phyloP scores from a whole-genome alignment of 2,797 vertebrate species.

The Oreochromis grahami region DNA sequence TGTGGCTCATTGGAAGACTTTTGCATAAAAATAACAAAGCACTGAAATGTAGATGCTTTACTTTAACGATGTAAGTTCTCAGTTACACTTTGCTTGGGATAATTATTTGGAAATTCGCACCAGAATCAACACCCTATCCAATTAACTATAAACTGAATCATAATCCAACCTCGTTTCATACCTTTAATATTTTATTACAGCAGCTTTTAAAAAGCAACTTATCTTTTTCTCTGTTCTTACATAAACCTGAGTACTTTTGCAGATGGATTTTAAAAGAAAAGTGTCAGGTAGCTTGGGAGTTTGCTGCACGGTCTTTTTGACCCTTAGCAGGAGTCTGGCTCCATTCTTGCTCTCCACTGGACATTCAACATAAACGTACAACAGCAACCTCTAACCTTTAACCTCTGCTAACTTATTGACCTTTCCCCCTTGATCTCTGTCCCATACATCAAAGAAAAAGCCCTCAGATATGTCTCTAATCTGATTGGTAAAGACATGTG shows the following conservation, averaged over 20 bases:
- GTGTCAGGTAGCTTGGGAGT: conserved; percentile 11
- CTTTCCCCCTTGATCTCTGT: conserved; percentile 56
- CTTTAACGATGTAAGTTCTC: neutral
- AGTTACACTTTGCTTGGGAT: neutral
- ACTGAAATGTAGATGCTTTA: neutral
- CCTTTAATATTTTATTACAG: neutral
- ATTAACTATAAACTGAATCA: neutral
- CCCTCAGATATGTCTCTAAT: conserved; percentile 27
- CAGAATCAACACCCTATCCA: neutral
- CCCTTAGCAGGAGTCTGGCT: conserved; percentile 52
- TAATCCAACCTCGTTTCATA: neutral
- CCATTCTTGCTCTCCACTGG: conserved; percentile 43
- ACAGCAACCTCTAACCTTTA: conserved; percentile 45
- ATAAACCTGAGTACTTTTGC: neutral
- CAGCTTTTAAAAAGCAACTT: neutral
- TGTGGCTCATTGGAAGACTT: neutral
- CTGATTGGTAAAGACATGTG: conserved; percentile 37
- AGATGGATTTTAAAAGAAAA: neutral
- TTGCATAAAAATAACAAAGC: neutral
- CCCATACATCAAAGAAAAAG: conserved; percentile 46
- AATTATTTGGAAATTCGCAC: neutral
- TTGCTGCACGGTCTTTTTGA: conserved; percentile 37
- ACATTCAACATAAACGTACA: conserved; percentile 54
- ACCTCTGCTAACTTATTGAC: conserved; percentile 48
- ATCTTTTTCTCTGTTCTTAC: neutral